Conservation (phyloP, 1,140 invertebrate genomes). For the Drosophila aff. region DNA sequence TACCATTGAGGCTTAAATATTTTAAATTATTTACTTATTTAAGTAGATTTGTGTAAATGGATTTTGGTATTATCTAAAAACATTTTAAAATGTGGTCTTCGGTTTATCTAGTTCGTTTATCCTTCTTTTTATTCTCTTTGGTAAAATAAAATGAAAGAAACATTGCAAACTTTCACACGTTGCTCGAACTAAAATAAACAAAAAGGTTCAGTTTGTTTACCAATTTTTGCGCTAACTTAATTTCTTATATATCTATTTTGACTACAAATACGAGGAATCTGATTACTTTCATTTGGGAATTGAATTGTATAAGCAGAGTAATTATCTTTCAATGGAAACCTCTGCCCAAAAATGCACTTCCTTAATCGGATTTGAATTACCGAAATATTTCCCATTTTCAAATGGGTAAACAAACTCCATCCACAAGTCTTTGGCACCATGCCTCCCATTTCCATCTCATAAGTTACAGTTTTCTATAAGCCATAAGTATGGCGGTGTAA, state of each 20-base stretch:
- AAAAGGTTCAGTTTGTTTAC: background rate
- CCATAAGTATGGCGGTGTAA: conserved; percentile 37
- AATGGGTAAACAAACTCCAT: background rate
- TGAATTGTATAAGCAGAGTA: background rate
- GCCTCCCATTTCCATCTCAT: conserved; percentile 12
- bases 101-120: background rate
- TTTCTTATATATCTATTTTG: background rate
- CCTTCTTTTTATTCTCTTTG: background rate
- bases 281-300: background rate
- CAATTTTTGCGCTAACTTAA: background rate
- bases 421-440: background rate
- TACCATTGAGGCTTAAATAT: background rate
- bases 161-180: background rate
- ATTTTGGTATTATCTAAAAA: too few relatives aligned
- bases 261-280: background rate
- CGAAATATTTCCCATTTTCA: too few relatives aligned
- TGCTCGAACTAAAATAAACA: background rate
- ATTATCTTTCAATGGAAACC: background rate
- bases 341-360: background rate
- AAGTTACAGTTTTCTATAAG: conserved; percentile 37
- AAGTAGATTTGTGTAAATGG: too few relatives aligned
- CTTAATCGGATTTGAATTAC: background rate
- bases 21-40: too few relatives aligned
- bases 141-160: background rate
- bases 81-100: too few relatives aligned